Evolutionary conservation across 2,797 vertebrate genomes (phyloP).

Genomic region (Corythornis leucogaster): DNA sequence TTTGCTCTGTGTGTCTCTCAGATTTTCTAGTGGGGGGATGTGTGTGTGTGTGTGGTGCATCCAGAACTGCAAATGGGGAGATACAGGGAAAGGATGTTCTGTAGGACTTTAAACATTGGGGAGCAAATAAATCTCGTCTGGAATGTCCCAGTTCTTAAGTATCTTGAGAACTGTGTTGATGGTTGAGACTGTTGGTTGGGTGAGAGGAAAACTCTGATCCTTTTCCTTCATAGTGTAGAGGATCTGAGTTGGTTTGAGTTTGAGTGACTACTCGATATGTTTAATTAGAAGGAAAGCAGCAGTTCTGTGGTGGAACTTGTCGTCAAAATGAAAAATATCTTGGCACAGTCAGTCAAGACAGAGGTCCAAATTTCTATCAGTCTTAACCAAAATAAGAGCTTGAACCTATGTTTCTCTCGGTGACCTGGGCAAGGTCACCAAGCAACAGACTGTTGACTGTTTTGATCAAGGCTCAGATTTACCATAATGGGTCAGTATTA

Average conservation of each 20-base stretch:
- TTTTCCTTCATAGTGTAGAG: background rate
- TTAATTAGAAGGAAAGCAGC: background rate
- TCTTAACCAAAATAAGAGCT: background rate
- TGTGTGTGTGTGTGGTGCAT: background rate
- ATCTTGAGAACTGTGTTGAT: background rate
- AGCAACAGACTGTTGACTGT: background rate
- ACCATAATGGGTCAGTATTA: background rate
- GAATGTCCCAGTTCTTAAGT: background rate
- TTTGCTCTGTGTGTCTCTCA: background rate
- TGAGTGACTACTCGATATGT: background rate
- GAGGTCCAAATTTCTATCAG: background rate
- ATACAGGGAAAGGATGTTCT: background rate
- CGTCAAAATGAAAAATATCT: background rate
- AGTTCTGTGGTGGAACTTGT: background rate
- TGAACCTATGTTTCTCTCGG: background rate
- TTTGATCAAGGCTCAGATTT: background rate
- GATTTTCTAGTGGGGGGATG: background rate
- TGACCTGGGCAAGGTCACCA: background rate
- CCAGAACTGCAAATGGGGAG: background rate
- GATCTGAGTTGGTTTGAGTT: background rate
- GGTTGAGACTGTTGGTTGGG: background rate
- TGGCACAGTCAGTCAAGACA: background rate
- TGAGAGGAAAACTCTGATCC: background rate
- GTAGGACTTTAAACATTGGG: conserved; percentile 15
- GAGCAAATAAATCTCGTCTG: background rate